A percentile compares a stretch with the other conserved stretches of the same genome.
phyloP scores from a whole-genome alignment of 1,140 invertebrate species.

The Drosophila busckii region DNA sequence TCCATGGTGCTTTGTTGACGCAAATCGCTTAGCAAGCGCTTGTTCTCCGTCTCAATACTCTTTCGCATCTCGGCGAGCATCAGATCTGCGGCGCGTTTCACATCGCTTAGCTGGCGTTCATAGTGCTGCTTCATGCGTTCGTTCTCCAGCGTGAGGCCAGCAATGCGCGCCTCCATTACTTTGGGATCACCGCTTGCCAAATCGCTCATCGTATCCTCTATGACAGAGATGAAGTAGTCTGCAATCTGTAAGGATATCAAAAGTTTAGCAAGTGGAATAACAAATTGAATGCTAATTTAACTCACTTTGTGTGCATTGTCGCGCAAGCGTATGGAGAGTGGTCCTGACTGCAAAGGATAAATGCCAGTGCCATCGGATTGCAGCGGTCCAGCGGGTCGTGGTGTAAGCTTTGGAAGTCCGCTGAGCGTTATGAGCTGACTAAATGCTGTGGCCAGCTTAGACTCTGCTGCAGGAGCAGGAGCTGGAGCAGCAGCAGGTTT shows the following conservation, averaged over 20 bases:
- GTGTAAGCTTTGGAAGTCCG: conserved; percentile 78
- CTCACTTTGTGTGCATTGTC: conserved; percentile 80
- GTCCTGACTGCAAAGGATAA: conserved; percentile 78
- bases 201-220: conserved; percentile 82
- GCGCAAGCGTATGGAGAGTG: conserved; percentile 75
- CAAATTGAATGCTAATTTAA: neutral
- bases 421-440: conserved; percentile 69
- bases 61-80: conserved; percentile 82
- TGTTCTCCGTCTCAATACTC: conserved; percentile 84
- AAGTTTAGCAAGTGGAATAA: neutral
- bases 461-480: too few relatives aligned
- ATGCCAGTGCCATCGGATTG: conserved; percentile 71
- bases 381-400: conserved; percentile 76
- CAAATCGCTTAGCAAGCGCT: conserved; percentile 82
- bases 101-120: conserved; percentile 79
- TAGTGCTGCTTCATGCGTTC: conserved; percentile 83
- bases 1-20: conserved; percentile 83
- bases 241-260: conserved; percentile 64
- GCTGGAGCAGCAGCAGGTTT: conserved; percentile 9
- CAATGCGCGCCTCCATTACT: conserved; percentile 81
- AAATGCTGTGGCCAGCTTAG: conserved; percentile 62
- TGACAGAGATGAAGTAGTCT: conserved; percentile 81
- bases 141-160: conserved; percentile 82
- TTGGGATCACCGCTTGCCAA: conserved; percentile 76
- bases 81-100: conserved; percentile 79